Conservation (phyloP, 2,797 vertebrate species). For the Trematomus bernacchii region DNA sequence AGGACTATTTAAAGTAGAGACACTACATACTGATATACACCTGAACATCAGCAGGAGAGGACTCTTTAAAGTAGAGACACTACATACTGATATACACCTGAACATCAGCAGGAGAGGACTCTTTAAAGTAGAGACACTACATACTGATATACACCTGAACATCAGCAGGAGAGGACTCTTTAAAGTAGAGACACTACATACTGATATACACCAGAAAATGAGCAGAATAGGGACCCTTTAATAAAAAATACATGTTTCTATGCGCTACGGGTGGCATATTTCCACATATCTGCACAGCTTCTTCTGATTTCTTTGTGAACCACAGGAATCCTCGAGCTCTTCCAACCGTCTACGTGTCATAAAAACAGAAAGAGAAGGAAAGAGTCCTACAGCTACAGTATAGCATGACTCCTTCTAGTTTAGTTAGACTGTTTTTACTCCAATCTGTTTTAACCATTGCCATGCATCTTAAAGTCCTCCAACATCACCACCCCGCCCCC, state of each 20-base stretch:
- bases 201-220: too few relatives aligned
- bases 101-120: too few relatives aligned
- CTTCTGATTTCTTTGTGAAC: constrained; percentile 34
- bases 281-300: constrained; percentile 32
- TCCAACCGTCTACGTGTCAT: constrained; percentile 35
- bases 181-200: too few relatives aligned
- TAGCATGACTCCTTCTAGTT: constrained; percentile 39
- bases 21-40: too few relatives aligned
- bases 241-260: not conserved
- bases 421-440: constrained; percentile 38
- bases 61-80: too few relatives aligned
- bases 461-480: constrained; percentile 68
- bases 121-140: too few relatives aligned
- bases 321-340: constrained; percentile 37
- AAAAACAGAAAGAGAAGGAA: constrained; percentile 33
- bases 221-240: not conserved
- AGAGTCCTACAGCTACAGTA: constrained; percentile 18
- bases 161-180: too few relatives aligned
- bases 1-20: too few relatives aligned
- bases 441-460: constrained; percentile 57
- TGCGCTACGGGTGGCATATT: constrained; percentile 23
- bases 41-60: too few relatives aligned
- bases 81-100: too few relatives aligned
- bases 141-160: too few relatives aligned
- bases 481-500: constrained; percentile 36